Evolutionary conservation across 92 coral and sea anemone species (phyloP), one percentile per base, ranked within the genome.

Genomic region (Montipora capitata): DNA sequence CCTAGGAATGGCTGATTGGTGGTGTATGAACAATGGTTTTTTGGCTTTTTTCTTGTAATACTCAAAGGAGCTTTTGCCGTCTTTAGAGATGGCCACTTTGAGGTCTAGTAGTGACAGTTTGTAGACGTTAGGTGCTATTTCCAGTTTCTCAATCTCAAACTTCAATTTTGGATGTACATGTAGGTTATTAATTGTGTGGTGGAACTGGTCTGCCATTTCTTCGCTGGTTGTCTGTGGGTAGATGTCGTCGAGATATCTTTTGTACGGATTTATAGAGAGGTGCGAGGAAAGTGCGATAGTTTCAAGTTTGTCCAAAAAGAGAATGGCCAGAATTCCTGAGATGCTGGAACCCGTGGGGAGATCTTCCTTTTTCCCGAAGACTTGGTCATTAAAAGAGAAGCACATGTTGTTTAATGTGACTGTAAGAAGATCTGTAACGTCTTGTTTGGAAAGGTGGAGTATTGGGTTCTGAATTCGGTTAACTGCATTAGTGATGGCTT

Each of bases 121-220:
- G 51, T 45, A 45, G 51, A 4, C 51, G 7, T 45, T 45, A 45
- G 51, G 51, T 45, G 51, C 7, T 45, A 45, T 45, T 45, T 45
- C 51, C 51, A 45, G 51, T 45, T 45, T 45, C 51, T 45, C 51
- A 45, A 45, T 45, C 51, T 45, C 51, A 45, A 45, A 45, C 51
- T 45, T 45, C 51, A 45, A 45, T 45, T 45, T 45, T 45, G 51
- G 51, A n/a, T n/a, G n/a, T n/a, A n/a, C n/a, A 45, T 45, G 51
- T 45, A 45, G 51, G 51, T 45, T 45, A 45, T 4, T 45, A 45
- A 45, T 45, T 67, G 40, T 67, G 2, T 16, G 41, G 72, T 17
- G 72, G 40, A 67, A 67, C 2, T 67, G 72, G 72, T 67, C 72
- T 67, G 72, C 72, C 42, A 2, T 67, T 5, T 16, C 72, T 14